Evolutionary conservation across 2,113 vertebrate species (phyloP).

Genomic region (Lampris megalopsis): DNA sequence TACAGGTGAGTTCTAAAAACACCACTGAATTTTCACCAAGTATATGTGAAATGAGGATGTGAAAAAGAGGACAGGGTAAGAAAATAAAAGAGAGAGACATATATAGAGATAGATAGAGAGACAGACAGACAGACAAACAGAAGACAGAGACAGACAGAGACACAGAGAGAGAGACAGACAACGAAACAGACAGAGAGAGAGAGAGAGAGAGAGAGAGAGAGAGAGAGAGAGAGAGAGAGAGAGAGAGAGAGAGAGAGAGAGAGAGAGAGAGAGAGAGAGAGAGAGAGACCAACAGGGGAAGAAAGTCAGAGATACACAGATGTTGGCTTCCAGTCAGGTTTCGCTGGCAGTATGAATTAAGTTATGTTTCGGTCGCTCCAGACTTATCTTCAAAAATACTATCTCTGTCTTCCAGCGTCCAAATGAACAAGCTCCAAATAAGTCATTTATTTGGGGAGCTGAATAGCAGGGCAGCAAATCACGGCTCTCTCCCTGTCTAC

Average conservation of each 20-base stretch:
- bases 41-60: conserved; percentile 49
- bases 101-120: too few relatives aligned
- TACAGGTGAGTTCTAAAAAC: too few relatives aligned
- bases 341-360: conserved; percentile 66
- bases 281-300: conserved; percentile 1
- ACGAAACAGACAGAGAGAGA: too few relatives aligned
- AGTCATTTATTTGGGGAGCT: conserved; percentile 68
- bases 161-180: too few relatives aligned
- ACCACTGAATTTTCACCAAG: too few relatives aligned
- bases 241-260: conserved; percentile 24
- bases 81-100: too few relatives aligned
- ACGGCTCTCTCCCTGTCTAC: conserved; percentile 67
- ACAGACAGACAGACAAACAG: too few relatives aligned
- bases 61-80: conserved; percentile 52
- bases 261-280: background rate
- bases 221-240: background rate
- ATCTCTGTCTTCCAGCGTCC: conserved; percentile 68
- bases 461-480: conserved; percentile 79
- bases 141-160: too few relatives aligned
- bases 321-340: conserved; percentile 66
- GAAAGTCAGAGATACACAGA: conserved; percentile 60
- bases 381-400: conserved; percentile 81
- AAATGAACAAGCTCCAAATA: conserved; percentile 64
- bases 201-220: background rate
- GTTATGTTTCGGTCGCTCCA: conserved; percentile 74